Evolutionary conservation across 2,888 invertebrate species (phyloP), one percentile per base, ranked within the genome.

Genomic region (Galerucella nymphaeae): DNA sequence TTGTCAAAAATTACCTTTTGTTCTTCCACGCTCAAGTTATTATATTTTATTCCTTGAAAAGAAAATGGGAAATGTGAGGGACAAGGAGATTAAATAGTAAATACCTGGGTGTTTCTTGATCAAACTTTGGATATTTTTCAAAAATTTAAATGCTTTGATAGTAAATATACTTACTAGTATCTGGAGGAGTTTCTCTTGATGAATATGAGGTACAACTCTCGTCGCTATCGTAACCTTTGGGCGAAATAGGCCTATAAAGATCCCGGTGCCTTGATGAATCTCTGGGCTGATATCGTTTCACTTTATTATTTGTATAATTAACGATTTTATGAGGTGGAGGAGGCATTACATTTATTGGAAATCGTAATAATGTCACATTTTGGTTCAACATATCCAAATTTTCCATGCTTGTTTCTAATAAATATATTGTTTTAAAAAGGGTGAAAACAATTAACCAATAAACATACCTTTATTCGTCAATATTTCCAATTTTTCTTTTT

Each of bases 1-100:
- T 81, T 82, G 57, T 76, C 79, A 72, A 80, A 79, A 64, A 78
- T 71, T 61, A 80, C 20, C 63, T 76, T 78, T 68, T 82, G 79
- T 23, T 80, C 79, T 69, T 75, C 75, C 66, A 78, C 62, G 57
- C 77, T 74, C 64, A 75, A 71, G 53, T 73, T 77, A 61, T 64
- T 78, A 75, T 72, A 75, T 68, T 59, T 75, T 61, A 73, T 65
- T 18, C 78, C 80, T 80, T 77, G 69, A 78, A 80, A 70, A 75
- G 71, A 71, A 71, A 63, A 23, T 66, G 61, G 10, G 20, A 18
- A 62, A 58, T 6, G 48, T 9, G 45, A 42, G 16, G 16, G 62
- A 50, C 30, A 30, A 30, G 6, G 30, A 30, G 30, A 30, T 4
- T 30, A 8, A 8, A 30, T 30, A 30, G 30, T 30, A 30, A 30